Conservation (phyloP, 2,888 invertebrate genomes). For the Zeuzera pyrina region DNA sequence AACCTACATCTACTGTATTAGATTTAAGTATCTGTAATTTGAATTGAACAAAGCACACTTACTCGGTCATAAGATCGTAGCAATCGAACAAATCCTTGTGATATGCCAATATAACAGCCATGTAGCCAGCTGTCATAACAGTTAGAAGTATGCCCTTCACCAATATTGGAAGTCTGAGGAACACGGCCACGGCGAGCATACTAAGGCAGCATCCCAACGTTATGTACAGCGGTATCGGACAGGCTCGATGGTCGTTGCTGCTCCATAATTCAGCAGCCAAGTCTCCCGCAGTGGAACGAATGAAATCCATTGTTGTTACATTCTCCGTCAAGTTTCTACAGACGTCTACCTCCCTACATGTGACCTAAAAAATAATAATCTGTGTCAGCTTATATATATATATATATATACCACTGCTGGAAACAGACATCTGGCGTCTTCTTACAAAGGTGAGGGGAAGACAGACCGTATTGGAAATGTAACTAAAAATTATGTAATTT, state of each 20-base stretch:
- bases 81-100: conserved; percentile 86
- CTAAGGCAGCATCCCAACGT: conserved; percentile 88
- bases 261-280: conserved; percentile 50
- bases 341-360: conserved; percentile 53
- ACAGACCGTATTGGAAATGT: too few species aligned
- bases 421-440: too few species aligned
- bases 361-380: conserved; percentile 54
- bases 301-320: conserved; percentile 64
- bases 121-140: conserved; percentile 85
- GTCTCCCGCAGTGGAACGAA: conserved; percentile 44
- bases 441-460: too few species aligned
- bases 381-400: neutral
- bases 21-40: too few species aligned
- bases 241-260: conserved; percentile 80
- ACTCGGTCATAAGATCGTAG: conserved; percentile 86
- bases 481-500: too few species aligned
- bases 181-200: conserved; percentile 88
- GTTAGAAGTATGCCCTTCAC: conserved; percentile 84
- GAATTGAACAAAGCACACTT: conserved; percentile 36
- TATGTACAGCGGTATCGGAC: conserved; percentile 90
- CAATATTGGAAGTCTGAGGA: conserved; percentile 85
- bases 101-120: conserved; percentile 85
- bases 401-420: too few species aligned
- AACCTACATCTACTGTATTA: too few species aligned
- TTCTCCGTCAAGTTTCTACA: conserved; percentile 58